Base-by-base conservation (phyloP, 2,888 invertebrate genomes). In the Abscondita cerata region DNA sequence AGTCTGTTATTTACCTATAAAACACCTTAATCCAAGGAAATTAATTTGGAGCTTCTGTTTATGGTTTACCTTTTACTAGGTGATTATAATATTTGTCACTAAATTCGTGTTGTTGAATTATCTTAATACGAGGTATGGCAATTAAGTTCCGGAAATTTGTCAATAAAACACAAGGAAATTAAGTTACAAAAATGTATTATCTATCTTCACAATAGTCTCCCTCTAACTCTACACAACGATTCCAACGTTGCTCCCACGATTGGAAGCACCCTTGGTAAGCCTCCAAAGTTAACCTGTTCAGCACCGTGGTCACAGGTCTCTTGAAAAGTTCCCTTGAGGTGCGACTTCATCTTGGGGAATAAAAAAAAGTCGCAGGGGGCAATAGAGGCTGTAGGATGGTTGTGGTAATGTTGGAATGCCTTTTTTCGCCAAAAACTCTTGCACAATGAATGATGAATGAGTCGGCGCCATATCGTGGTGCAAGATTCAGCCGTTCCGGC, bases 301-400 rank as follows among this genome's bases (percentile, higher is more conserved):
- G 62, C 62, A 58, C 51, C 52, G 31, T 52, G 52, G 62, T 60
- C 44, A 60, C 57, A 62, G 58, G 51, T 51, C 59, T 36, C 38
- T 62, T 60, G 51, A 86, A 25, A 18, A 41, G 16, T 41, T 41
- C 41, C 41, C 41, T 41, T 41, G 41, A 41, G 41, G 41, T 41
- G 41, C 41, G 41, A 41, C 12, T 41, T 41, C n/a, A 41, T 41
- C 41, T 41, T 41, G 41, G 41, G 13, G 41, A 41, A 13, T 3
- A 41, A 41, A 11, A 41, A 41, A 41, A 41, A 13, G 41, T 41
- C 12, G 41, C 41, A 8, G 41, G 6, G 41, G 41, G 31, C 41
- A 2, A 41, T 13, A 41, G 11, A 15, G 12, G 41, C n/a, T n/a
- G n/a, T n/a, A n/a, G 12, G 41, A 13, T 8, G 38, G 41, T 15